phyloP scores from a whole-genome alignment of 1,140 invertebrate species.

The Geopemphigus sp. region DNA sequence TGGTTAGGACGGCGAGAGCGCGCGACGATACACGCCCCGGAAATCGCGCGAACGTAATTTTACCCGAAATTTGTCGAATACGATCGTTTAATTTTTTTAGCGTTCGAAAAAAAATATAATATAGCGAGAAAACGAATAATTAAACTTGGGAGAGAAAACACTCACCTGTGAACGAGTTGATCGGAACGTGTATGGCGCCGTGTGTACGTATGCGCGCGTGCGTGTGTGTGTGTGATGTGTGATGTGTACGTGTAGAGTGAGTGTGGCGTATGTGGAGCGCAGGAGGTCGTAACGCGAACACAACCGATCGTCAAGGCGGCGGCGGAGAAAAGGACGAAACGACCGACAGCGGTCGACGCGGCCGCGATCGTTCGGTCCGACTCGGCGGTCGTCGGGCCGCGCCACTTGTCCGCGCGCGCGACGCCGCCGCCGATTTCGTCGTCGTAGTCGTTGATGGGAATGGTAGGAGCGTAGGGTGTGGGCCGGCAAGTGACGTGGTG shows the following conservation, averaged over 20 bases:
- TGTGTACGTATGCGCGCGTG: neutral
- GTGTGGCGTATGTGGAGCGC: no score
- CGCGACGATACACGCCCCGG: neutral
- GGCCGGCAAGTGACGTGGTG: no score
- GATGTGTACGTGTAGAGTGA: no score
- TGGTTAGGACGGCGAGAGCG: neutral
- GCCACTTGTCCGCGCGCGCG: constrained; percentile 30
- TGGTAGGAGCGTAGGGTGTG: no score
- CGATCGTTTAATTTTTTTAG: no score
- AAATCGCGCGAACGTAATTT: no score
- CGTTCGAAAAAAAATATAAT: no score
- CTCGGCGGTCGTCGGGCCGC: constrained; percentile 31
- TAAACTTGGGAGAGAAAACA: neutral
- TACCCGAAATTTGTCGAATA: no score
- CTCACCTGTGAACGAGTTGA: neutral
- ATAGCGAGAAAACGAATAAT: neutral
- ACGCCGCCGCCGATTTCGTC: neutral
- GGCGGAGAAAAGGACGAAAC: constrained; percentile 28
- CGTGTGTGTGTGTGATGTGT: neutral
- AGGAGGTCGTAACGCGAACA: constrained; percentile 10
- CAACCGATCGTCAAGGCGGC: constrained; percentile 20
- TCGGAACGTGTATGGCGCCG: neutral
- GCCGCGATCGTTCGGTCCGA: constrained; percentile 25
- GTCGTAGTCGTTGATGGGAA: no score
- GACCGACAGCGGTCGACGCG: constrained; percentile 22